phyloP scores from a whole-genome alignment of 2,113 vertebrate genomes.

The Perca flavescens region DNA sequence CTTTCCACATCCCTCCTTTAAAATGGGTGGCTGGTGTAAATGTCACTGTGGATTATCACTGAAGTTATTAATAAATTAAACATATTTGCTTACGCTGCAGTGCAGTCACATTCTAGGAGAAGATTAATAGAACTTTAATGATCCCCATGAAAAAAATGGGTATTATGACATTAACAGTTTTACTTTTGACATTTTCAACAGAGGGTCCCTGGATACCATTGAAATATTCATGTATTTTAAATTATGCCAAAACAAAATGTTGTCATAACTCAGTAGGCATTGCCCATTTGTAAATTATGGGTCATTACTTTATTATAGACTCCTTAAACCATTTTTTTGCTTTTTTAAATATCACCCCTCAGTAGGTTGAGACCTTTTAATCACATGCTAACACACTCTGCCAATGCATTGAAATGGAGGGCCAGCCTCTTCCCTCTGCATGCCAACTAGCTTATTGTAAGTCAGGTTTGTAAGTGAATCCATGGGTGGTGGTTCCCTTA shows the following conservation, averaged over 20 bases:
- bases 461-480: conserved; percentile 55
- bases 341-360: conserved; percentile 39
- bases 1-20: background rate
- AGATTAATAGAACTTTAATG: conserved; percentile 61
- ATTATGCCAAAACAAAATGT: conserved; percentile 7
- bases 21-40: conserved; percentile 31
- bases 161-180: conserved; percentile 58
- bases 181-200: conserved; percentile 59
- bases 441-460: conserved; percentile 65
- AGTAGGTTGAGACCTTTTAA: conserved; percentile 58
- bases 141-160: conserved; percentile 43
- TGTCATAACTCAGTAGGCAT: background rate
- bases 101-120: conserved; percentile 19
- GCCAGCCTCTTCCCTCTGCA: conserved; percentile 41
- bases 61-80: conserved; percentile 49
- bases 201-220: conserved; percentile 3
- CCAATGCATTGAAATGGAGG: conserved; percentile 32
- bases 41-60: conserved; percentile 60
- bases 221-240: conserved; percentile 37
- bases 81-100: conserved; percentile 28
- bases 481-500: conserved; percentile 54
- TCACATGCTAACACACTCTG: conserved; percentile 49
- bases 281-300: conserved; percentile 26
- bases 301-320: conserved; percentile 50
- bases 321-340: conserved; percentile 44